These are phyloP conservation scores for Notolepis coatsorum DNA, from an alignment of 2,797 vertebrate genomes.

Conservation along the genomic window DNA sequence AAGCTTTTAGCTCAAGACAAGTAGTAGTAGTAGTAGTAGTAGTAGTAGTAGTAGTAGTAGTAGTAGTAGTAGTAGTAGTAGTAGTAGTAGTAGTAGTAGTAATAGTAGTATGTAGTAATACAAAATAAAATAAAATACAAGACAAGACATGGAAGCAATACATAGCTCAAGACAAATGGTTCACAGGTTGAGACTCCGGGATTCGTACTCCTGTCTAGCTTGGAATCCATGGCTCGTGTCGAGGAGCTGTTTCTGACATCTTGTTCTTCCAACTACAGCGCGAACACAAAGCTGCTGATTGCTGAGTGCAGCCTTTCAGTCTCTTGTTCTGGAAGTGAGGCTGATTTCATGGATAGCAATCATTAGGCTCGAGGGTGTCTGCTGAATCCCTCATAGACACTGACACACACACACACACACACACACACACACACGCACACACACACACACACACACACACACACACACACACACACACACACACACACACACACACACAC, in stretches of 20 bases:
- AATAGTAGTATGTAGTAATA: too few species aligned
- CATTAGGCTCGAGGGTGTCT: constrained; percentile 36
- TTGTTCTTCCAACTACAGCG: constrained; percentile 62
- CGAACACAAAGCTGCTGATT: constrained; percentile 78
- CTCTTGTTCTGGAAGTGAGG: constrained; percentile 62
- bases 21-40: too few species aligned
- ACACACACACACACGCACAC: background rate
- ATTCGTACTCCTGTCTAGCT: too few species aligned
- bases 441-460: background rate
- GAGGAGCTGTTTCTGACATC: constrained; percentile 57
- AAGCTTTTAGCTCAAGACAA: too few species aligned
- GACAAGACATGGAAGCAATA: too few species aligned
- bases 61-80: too few species aligned
- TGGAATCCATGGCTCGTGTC: constrained; percentile 25
- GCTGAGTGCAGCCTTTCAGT: constrained; percentile 63
- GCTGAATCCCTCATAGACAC: constrained; percentile 20
- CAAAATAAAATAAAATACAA: too few species aligned
- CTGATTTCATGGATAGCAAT: constrained; percentile 78
- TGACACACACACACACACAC: background rate
- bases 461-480: background rate
- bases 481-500: constrained; percentile 6
- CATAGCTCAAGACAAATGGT: too few species aligned
- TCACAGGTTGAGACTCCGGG: too few species aligned
- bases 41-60: too few species aligned
- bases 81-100: too few species aligned